Base-by-base conservation (phyloP, 1,140 invertebrate species). In the Diorhabda elongata region DNA sequence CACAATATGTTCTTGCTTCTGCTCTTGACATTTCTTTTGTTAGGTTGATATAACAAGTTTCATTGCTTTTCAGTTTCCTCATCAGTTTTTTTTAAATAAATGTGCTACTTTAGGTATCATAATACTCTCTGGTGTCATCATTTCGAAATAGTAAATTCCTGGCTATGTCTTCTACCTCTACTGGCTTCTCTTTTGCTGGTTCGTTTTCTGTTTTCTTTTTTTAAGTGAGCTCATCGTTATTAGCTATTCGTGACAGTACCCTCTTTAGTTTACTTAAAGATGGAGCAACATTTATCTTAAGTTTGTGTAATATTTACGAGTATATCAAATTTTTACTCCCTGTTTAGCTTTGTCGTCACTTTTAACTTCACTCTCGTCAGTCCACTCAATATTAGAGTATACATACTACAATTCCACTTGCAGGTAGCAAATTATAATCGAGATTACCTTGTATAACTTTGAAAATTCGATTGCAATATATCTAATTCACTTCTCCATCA, bases 271-370 rank as follows among this genome's bases (percentile, higher is more conserved):
- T 5, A 60, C 26, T 60, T 60, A 26, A 42, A 60, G 58, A 42
- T 60, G 62, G 62, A 64, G 45, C 11, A 45, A 45, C 62, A 42
- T 4, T 52, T 11, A 63, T 61, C 52, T 69, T 60, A 42, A 67
- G 52, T n/a, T n/a, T n/a, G n/a, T n/a, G n/a, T n/a, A n/a, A n/a
- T n/a, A n/a, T n/a, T n/a, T n/a, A n/a, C n/a, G n/a, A n/a, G n/a
- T n/a, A n/a, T n/a, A n/a, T n/a, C n/a, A n/a, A n/a, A n/a, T n/a
- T n/a, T n/a, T n/a, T n/a, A n/a, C n/a, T n/a, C n/a, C n/a, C n/a
- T n/a, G n/a, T n/a, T n/a, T n/a, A n/a, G n/a, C n/a, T n/a, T n/a
- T n/a, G n/a, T n/a, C 26, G 26, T 26, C 26, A 26, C 26, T 26
- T 26, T 26, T 26, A 26, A 26, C 26, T 26, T 26, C 26, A 26